These are phyloP conservation scores for Caenorhabditis sp. DNA, from an alignment of 2,888 invertebrate genomes.

Conservation along the genomic window DNA sequence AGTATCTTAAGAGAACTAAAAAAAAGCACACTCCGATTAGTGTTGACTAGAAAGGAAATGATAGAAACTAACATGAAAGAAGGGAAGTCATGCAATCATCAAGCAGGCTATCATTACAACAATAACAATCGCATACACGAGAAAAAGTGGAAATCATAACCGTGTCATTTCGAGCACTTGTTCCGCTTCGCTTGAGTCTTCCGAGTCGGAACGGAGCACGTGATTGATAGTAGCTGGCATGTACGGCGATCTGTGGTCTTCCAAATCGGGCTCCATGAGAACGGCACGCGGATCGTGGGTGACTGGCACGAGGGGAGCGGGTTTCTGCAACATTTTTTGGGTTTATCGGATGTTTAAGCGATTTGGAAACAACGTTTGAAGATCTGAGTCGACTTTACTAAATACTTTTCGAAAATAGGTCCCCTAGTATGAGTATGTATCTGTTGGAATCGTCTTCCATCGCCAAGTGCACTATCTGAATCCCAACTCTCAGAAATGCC, in stretches of 20 bases:
- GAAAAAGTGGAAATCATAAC: conserved; percentile 54
- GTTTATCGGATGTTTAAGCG: no score
- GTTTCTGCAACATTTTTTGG: conserved; percentile 26
- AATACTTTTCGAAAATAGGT: no score
- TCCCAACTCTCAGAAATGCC: no score
- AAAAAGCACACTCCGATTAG: no score
- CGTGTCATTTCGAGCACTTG: conserved; percentile 66
- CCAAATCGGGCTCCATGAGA: conserved; percentile 62
- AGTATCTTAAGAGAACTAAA: no score
- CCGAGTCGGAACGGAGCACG: conserved; percentile 68
- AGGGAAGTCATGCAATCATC: conserved; percentile 7
- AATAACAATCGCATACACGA: conserved; percentile 19
- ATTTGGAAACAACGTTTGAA: no score
- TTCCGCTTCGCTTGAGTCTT: conserved; percentile 69
- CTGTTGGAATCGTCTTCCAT: no score
- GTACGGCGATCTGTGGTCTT: conserved; percentile 66
- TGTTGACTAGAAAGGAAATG: background rate
- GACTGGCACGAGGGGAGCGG: conserved; percentile 23
- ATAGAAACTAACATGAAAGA: background rate
- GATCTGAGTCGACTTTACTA: no score
- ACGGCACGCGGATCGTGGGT: conserved; percentile 59
- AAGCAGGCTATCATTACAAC: background rate
- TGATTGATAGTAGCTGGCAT: conserved; percentile 66
- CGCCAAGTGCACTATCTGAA: no score
- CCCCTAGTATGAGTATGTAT: no score